Evolutionary conservation across 1,140 invertebrate genomes (phyloP), one percentile per base, ranked within the genome.

Genomic region (Papilio machaon): DNA sequence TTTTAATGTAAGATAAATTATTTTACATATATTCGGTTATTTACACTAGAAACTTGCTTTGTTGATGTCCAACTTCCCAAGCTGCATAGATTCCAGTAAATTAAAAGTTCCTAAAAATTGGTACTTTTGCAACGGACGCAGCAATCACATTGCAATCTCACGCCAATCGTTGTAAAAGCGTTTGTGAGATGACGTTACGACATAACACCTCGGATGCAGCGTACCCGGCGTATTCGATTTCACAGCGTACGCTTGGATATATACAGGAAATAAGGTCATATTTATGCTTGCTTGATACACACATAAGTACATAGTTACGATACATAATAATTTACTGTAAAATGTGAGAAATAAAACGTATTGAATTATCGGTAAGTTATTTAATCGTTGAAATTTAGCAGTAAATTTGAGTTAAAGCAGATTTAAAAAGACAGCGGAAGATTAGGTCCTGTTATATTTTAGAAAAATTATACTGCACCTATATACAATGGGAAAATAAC

Each of bases 81-180:
- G 6, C 17, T 8, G 10, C 58, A 5, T 10, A 70, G 17, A 70
- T 35, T 70, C 13, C 13, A 70, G 5, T 15, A 30, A 15, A 70
- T 70, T 70, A 35, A 70, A 70, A 70, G 30, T 73, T 47, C 9
- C n/a, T 35, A 52, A 30, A 46, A 75, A 52, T 23, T 47, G 19
- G 8, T 49, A 52, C 46, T 23, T 78, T 60, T 35, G 52, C 52
- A 60, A 78, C 76, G 76, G 76, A 78, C 58, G 52, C 52, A 38
- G 76, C 76, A 78, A 78, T 78, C 76, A 78, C n/a, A 78, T 78
- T 78, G 52, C 54, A 78, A 78, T 78, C 54, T 58, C 76, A 60
- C 52, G 76, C 76, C 76, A 78, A 78, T 78, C 76, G 49, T 43
- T 78, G 13, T 78, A 43, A 78, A 78, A 60, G 49, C 76, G 76